Base-by-base conservation (phyloP, 2,797 vertebrate species). In the Tympanoctomys barrerae region DNA sequence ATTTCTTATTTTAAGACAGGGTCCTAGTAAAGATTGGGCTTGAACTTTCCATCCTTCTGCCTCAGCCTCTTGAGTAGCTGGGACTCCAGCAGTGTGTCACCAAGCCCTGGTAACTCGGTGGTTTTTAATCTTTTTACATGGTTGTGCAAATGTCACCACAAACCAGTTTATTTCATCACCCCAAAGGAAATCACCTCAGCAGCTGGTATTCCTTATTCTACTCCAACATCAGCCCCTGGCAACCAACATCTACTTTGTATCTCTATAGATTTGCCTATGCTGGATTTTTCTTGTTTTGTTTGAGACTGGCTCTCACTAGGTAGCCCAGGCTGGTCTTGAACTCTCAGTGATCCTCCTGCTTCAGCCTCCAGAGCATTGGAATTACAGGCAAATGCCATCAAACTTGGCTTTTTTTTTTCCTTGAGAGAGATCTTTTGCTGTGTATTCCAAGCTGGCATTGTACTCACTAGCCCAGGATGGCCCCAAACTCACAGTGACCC, bases 101-200 rank as follows among this genome's bases (percentile, higher is more conserved):
- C 12, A 46, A 14, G 39, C 13, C 73, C 42, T 75, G 73, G 31
- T 24, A 24, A 19, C 31, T 57, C 33, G 31, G 36, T 88, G 75
- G 33, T 46, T 83, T 84, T 87, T 70, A 42, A 36, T 66, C 61
- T 91, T 26, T 64, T 93, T 12, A 36, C 54, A 1, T 92, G 57
- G 22, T 86, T 88, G 24, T 61, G 54, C 78, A 93, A n/a, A 31
- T 19, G n/a, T 61, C 64, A 70, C 62, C n/a, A 62, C 80, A 91
- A 62, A 73, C 57, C 14, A 61, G 39, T 81, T 88, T 71, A 68
- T 96, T 88, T 93, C 77, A 52, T 95, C 54, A 90, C 61, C 87
- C 28, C 26, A 64, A 87, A 92, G 54, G 73, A 52, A 85, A 66
- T 28, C 7, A 46, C 10, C 28, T 7, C 2, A 22, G 71, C 46